phyloP scores from a whole-genome alignment of 2,888 invertebrate species.

The Amiota communis region DNA sequence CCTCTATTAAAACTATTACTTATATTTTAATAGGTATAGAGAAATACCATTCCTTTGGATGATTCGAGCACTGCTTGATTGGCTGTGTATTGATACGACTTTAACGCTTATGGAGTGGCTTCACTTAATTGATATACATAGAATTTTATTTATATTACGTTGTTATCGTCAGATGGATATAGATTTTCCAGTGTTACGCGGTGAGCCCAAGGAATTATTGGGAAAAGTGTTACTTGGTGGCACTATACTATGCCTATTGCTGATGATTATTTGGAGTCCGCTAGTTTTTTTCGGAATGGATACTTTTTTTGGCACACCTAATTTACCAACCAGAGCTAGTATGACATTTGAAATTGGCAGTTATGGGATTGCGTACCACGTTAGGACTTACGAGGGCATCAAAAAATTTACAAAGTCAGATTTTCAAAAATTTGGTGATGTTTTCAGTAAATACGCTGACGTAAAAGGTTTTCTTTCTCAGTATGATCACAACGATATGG shows the following conservation, averaged over 20 bases:
- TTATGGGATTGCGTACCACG: slow-evolving; percentile 90
- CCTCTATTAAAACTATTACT: too few species aligned
- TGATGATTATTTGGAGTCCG: slow-evolving; percentile 97
- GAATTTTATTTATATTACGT: slow-evolving; percentile 85
- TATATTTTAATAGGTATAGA: slow-evolving; percentile 88
- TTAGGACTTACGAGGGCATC: slow-evolving; percentile 88
- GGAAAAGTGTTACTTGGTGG: slow-evolving; percentile 94
- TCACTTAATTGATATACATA: slow-evolving; percentile 99
- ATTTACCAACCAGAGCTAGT: slow-evolving; percentile 87
- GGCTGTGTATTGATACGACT: slow-evolving; percentile 99
- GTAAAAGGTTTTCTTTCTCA: slow-evolving; percentile 47
- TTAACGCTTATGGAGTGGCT: slow-evolving; percentile 98
- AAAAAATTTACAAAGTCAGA: slow-evolving; percentile 77
- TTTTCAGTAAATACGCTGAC: slow-evolving; percentile 58
- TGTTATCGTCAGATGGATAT: slow-evolving; percentile 87
- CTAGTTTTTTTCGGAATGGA: slow-evolving; percentile 94
- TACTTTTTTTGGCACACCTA: slow-evolving; percentile 89
- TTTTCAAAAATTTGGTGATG: slow-evolving; percentile 78
- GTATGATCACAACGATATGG: slow-evolving; percentile 50
- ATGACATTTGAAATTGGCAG: slow-evolving; percentile 88
- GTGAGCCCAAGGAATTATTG: slow-evolving; percentile 83
- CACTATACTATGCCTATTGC: slow-evolving; percentile 85
- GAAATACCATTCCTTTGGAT: slow-evolving; percentile 96
- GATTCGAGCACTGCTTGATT: slow-evolving; percentile 96
- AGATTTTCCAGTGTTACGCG: slow-evolving; percentile 93